A percentile compares a stretch with the other conserved stretches of the same genome.
These are phyloP conservation scores for Xiphophorus maculatus DNA, from an alignment of 2,113 vertebrate species.

Conservation along the genomic window DNA sequence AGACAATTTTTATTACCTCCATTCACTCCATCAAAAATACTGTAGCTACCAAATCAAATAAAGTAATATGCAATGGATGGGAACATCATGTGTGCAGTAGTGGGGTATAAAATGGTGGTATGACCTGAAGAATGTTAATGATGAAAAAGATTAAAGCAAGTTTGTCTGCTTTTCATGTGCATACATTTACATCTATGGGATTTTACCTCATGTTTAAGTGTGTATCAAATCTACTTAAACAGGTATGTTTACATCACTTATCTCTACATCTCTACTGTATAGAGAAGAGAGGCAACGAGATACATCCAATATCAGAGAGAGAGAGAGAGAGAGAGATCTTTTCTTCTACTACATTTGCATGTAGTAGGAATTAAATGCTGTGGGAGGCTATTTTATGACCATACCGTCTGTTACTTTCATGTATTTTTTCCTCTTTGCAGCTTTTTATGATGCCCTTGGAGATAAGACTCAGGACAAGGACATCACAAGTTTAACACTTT, in stretches of 20 bases:
- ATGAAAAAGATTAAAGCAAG: neutral
- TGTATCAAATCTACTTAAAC: neutral
- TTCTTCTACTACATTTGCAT: slow-evolving; percentile 6
- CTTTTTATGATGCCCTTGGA: slow-evolving; percentile 74
- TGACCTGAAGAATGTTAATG: neutral
- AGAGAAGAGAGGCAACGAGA: slow-evolving; percentile 3
- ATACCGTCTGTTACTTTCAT: slow-evolving; percentile 42
- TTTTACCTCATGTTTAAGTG: neutral
- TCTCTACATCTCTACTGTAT: neutral
- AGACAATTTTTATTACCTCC: too few species aligned
- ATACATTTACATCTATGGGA: neutral
- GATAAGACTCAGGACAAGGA: slow-evolving; percentile 81
- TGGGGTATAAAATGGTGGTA: too few species aligned
- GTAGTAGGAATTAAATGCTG: slow-evolving; percentile 61
- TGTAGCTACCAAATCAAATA: too few species aligned
- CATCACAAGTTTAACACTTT: slow-evolving; percentile 79
- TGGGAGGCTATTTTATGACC: slow-evolving; percentile 50
- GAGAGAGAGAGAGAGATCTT: slow-evolving; percentile 1
- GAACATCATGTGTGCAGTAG: too few species aligned
- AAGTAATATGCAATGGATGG: too few species aligned
- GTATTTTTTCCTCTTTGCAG: slow-evolving; percentile 38
- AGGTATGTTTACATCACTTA: neutral
- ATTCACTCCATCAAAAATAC: too few species aligned
- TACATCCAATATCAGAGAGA: slow-evolving; percentile 4
- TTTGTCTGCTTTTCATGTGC: neutral